These are phyloP conservation scores for Zelostemma sp. DNA, from an alignment of 1,140 invertebrate genomes.

Conservation along the genomic window DNA sequence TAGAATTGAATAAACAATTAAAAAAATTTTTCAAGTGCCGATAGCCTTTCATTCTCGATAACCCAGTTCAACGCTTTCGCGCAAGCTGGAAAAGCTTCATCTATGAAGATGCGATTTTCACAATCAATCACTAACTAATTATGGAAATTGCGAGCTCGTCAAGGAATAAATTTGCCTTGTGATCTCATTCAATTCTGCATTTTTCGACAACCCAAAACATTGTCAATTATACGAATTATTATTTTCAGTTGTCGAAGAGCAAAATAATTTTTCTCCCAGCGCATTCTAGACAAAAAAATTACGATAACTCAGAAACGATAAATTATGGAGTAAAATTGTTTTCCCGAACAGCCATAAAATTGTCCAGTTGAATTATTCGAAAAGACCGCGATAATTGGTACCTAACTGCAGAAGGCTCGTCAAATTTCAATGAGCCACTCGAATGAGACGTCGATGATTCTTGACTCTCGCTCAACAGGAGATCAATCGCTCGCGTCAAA, in stretches of 20 bases:
- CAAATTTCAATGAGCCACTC: conserved; percentile 22
- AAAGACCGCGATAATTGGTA: neutral
- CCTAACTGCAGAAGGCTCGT: conserved; percentile 10
- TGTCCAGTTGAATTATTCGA: neutral
- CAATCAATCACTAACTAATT: conserved; percentile 8
- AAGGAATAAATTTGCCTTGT: neutral
- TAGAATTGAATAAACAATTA: neutral
- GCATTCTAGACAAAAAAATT: neutral
- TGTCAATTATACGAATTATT: neutral
- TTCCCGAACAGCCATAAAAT: too few relatives aligned
- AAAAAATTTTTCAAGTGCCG: conserved; percentile 18
- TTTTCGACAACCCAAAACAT: neutral
- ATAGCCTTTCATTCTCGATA: conserved; percentile 18
- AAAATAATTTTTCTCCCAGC: too few relatives aligned
- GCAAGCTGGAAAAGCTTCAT: conserved; percentile 1
- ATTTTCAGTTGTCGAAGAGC: neutral
- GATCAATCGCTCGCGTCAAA: neutral
- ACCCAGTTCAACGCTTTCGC: conserved; percentile 13
- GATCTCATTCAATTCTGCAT: neutral
- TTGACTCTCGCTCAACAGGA: conserved; percentile 18
- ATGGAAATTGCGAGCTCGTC: neutral
- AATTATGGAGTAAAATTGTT: too few relatives aligned
- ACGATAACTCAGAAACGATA: too few relatives aligned
- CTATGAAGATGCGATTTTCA: conserved; percentile 6
- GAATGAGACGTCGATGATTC: conserved; percentile 20